Evolutionary conservation across 2,888 invertebrate species (phyloP), one percentile per base, ranked within the genome.

Genomic region (Drosophila antonietae): DNA sequence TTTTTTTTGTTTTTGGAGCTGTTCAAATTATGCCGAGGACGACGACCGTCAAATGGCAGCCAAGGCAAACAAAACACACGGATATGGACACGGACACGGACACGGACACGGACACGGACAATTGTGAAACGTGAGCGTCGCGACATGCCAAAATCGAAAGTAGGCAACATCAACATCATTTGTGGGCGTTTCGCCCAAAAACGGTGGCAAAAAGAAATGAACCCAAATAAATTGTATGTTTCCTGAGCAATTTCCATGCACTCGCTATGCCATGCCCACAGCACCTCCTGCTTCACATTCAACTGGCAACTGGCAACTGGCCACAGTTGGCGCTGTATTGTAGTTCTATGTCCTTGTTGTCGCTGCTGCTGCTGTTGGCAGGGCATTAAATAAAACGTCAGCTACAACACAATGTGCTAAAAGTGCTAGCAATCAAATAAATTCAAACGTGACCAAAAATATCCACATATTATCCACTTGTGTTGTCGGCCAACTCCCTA

Each of bases 401-500:
- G 88, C 81, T 77, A 76, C 85, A 85, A 88, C 89, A 89, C 89
- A 89, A 85, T 88, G 86, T 88, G 86, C 89, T 85, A 87, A 89
- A 88, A 89, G 89, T 86, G 88, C 89, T 78, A 72, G 89, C 89
- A 89, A 89, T 89, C 89, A 90, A 89, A 89, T 89, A 89, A 89
- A 89, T 89, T 89, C 89, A 89, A 89, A 89, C 90, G 89, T 90
- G 89, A 89, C 89, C 89, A 89, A 89, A 89, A 89, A 89, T 90
- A 88, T 89, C 88, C 81, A 86, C 84, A 88, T 77, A 85, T 87
- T 87, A 87, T 90, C 88, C 86, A 88, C 87, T 86, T 88, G 80
- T 74, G 86, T 78, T 59, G 20, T 15, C 8, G 73, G 69, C 51
- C 57, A 58, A 31, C 47, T 51, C 52, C 44, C 23, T 12, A 56